Conservation (phyloP, 2,888 invertebrate species). For the Melinaea menophilus region DNA sequence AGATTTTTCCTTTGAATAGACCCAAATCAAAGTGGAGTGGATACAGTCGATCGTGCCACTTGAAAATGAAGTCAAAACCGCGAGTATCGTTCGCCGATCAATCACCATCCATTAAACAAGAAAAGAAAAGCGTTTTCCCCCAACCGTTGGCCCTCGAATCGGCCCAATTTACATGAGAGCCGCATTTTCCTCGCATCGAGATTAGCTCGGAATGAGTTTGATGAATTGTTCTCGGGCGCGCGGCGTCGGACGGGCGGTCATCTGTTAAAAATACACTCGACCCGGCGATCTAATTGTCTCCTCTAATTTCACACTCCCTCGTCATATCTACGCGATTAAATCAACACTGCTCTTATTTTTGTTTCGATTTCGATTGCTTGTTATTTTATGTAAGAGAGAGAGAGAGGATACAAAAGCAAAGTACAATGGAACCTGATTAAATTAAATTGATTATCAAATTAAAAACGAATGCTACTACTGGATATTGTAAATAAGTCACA, state of each 20-base stretch:
- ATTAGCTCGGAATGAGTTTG: slow-evolving; percentile 78
- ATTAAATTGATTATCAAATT: no score
- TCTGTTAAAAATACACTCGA: slow-evolving; percentile 79
- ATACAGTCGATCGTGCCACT: slow-evolving; percentile 62
- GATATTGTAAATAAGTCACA: no score
- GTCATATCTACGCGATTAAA: slow-evolving; percentile 66
- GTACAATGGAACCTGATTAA: not conserved
- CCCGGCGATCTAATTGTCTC: slow-evolving; percentile 77
- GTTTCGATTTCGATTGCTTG: slow-evolving; percentile 10
- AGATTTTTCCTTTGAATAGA: slow-evolving; percentile 9
- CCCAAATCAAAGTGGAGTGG: slow-evolving; percentile 43
- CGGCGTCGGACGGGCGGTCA: slow-evolving; percentile 65
- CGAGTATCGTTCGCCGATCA: slow-evolving; percentile 73
- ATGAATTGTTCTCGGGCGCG: slow-evolving; percentile 68
- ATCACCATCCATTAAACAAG: slow-evolving; percentile 78
- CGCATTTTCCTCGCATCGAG: slow-evolving; percentile 77
- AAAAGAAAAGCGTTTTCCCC: slow-evolving; percentile 77
- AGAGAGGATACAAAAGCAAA: not conserved
- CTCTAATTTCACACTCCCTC: slow-evolving; percentile 76
- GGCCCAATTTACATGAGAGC: slow-evolving; percentile 78
- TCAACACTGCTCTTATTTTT: slow-evolving; percentile 40
- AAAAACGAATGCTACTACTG: no score
- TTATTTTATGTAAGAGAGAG: not conserved
- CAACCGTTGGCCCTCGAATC: slow-evolving; percentile 75
- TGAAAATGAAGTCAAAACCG: slow-evolving; percentile 72